These are phyloP conservation scores for Pogonomyrmex californicus DNA, from an alignment of 1,140 invertebrate species.

Conservation along the genomic window DNA sequence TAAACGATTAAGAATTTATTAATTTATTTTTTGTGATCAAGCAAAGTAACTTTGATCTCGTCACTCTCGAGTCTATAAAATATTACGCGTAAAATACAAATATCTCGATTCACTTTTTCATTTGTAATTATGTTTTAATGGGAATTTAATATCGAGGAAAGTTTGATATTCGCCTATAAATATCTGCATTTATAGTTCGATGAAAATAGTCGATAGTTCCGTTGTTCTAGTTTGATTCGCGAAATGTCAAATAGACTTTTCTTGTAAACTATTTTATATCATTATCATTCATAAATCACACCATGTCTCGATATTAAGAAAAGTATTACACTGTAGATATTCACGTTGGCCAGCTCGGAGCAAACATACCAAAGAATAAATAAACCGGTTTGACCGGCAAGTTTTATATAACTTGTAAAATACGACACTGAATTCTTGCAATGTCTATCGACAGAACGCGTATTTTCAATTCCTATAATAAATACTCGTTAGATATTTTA, in stretches of 20 bases:
- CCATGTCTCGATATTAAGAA: neutral
- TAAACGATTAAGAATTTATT: neutral
- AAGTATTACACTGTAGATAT: constrained; percentile 20
- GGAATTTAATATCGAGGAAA: neutral
- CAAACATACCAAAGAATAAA: constrained; percentile 21
- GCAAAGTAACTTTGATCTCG: too few species aligned
- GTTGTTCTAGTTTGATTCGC: neutral
- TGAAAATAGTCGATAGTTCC: neutral
- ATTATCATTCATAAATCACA: neutral
- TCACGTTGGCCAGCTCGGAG: neutral
- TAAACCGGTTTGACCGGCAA: constrained; percentile 45
- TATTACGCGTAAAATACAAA: neutral
- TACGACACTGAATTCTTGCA: neutral
- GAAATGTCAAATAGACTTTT: neutral
- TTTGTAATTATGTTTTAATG: neutral
- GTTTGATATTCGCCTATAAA: neutral
- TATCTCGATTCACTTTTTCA: neutral
- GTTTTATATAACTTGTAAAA: constrained; percentile 36
- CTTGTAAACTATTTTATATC: neutral
- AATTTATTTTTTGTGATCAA: too few species aligned
- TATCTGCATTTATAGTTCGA: neutral
- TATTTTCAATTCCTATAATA: neutral
- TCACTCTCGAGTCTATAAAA: neutral
- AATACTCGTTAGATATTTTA: neutral
- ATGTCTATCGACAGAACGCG: constrained; percentile 7